Base-by-base conservation (phyloP, 2,797 vertebrate species). In the Syngnathus rostellatus region DNA sequence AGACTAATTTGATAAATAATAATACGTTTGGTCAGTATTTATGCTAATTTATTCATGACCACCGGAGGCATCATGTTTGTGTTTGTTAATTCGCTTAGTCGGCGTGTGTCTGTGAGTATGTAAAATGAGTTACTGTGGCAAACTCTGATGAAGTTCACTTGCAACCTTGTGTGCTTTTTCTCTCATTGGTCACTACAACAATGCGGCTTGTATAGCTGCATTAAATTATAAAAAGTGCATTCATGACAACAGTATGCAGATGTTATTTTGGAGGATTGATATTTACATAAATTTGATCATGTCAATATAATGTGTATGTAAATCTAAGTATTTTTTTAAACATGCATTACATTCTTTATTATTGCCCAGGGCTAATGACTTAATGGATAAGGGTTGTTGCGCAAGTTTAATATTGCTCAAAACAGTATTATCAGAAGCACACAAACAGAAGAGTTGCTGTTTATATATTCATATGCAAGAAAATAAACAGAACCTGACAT, bases 41-140 rank as follows among this genome's bases (percentile, higher is more conserved):
- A 87, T 86, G 82, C 71, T 75, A 86, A 85, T 88, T 76, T 88
- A 88, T 86, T 87, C 83, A 85, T 82, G 78, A 79, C 72, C 82
- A 85, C 79, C 78, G 84, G 85, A 71, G 77, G 82, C 84, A 82
- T 81, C 74, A 70, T 81, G 81, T 88, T 86, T 82, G 77, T 81
- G 76, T 86, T 82, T 85, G 72, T 85, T 82, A 83, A 78, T 81
- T 84, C 69, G 74, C 73, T 85, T 77, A 79, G 70, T 57, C 41
- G 7, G 54, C 43, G 48, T 59, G 19, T 58, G 71, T 21, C 72
- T 19, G 55, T 53, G 41, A 39, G 46, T 65, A 51, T 53, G 48
- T 66, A 10, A 80, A 82, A 83, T 75, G 77, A 68, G 68, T 71
- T 76, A 68, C 68, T 65, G 69, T 50, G 31, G 46, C 43, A 64